Percentiles rank a stretch among this genome's conserved stretches.
phyloP scores from a whole-genome alignment of 30 jellyfish, hydroid and myxozoan genomes.

The Clytia hemisphaerica region DNA sequence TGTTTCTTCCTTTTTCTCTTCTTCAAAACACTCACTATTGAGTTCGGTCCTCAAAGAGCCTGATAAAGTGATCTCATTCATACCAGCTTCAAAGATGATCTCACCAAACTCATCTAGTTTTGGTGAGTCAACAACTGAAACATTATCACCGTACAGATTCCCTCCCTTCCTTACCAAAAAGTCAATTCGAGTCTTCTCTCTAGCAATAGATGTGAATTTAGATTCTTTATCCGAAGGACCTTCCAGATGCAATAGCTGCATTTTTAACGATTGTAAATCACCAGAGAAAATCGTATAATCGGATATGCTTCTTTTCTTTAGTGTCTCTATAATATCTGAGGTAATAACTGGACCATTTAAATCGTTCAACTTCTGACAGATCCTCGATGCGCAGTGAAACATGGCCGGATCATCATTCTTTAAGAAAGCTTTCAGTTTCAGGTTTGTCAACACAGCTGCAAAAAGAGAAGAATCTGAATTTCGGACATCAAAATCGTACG shows the following conservation, averaged over 20 bases:
- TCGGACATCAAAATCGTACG: conserved; percentile 51
- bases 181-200: conserved; percentile 43
- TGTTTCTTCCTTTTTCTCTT: neutral
- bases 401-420: conserved; percentile 38
- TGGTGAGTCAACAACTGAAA: conserved; percentile 23
- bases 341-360: conserved; percentile 14
- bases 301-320: conserved; percentile 25
- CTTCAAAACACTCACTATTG: neutral
- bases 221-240: conserved; percentile 49
- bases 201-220: conserved; percentile 61
- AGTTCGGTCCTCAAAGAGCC: neutral
- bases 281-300: conserved; percentile 16
- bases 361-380: conserved; percentile 39
- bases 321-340: conserved; percentile 4
- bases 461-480: conserved; percentile 37
- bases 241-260: conserved; percentile 66
- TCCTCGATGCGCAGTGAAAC: conserved; percentile 22
- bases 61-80: conserved; percentile 5
- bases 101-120: conserved; percentile 51
- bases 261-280: conserved; percentile 12
- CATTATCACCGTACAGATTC: conserved; percentile 58
- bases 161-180: conserved; percentile 60
- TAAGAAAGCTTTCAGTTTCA: conserved; percentile 18
- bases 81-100: conserved; percentile 72
- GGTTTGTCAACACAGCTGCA: conserved; percentile 41